Base-by-base conservation (phyloP, 2,797 vertebrate genomes). In the Macropus fuliginosus region DNA sequence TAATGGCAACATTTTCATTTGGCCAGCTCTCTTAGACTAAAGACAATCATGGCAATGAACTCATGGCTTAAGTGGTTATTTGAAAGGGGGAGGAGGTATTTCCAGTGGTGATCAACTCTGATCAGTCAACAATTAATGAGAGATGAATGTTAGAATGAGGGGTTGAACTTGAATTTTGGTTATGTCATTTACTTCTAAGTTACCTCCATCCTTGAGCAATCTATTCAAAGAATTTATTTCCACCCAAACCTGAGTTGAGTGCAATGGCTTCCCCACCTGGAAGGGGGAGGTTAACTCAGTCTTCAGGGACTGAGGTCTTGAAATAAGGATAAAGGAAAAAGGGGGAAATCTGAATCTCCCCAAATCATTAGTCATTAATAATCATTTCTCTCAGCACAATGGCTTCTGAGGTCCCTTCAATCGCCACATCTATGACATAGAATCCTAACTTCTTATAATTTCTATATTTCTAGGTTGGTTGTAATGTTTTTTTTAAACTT, bases 401-500 rank as follows among this genome's bases (percentile, higher is more conserved):
- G 18, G 12, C 40, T 81, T 81, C 21, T 27, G 24, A 81, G 18
- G 40, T 81, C 74, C 40, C 40, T 81, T 27, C 18, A 8, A 81
- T 5, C 46, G 21, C 74, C 74, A 81, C 46, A 81, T 40, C 6
- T 81, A n/a, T 34, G 14, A 40, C 40, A 40, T 21, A 74, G 8
- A 18, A 21, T 40, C 31, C 9, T 93, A 95, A 97, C 90, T 57
- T 54, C 81, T 21, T 74, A 66, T 40, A 96, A 89, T 93, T 29
- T 56, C 94, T 66, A 21, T 92, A 94, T 95, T 95, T 94, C n/a
- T 56, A 93, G 91, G 56, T 92, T 94, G 50, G 9, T 92, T 96
- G 27, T 56, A 52, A 57, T 81, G 93, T 34, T 92, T 66, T 91
- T 94, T 97, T 96, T 90, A 5, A 93, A 89, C 55, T 56, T 55